phyloP scores from a whole-genome alignment of 2,888 invertebrate genomes.

The Drosophila setosimentum region DNA sequence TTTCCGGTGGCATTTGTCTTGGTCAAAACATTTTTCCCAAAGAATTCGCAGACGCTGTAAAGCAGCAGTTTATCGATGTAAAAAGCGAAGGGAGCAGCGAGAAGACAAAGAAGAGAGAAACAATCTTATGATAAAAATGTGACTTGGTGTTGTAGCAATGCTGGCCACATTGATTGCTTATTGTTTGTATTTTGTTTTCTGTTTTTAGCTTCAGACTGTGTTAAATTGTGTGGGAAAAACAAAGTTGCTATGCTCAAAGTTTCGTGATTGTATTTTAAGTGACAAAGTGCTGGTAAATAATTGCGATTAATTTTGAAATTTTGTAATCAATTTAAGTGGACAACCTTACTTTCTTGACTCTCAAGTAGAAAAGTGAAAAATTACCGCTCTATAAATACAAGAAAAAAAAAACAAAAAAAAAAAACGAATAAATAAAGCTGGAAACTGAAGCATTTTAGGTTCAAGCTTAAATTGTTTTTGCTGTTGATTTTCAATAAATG shows the following conservation, averaged over 20 bases:
- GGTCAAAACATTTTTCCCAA: constrained; percentile 45
- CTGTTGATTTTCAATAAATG: not conserved
- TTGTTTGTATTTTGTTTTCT: not conserved
- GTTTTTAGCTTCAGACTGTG: not conserved
- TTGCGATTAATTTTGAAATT: constrained; percentile 38
- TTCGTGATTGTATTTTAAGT: constrained; percentile 25
- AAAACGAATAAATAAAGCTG: not conserved
- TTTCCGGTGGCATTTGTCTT: constrained; percentile 22
- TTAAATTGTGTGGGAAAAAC: constrained; percentile 17
- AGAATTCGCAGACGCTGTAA: constrained; percentile 8
- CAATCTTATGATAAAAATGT: constrained; percentile 33
- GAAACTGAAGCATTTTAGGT: not conserved
- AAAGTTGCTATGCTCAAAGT: constrained; percentile 48
- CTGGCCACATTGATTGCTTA: constrained; percentile 22
- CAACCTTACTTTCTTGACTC: constrained; percentile 6
- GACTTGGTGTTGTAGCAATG: constrained; percentile 1
- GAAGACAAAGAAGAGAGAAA: not conserved
- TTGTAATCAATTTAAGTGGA: constrained; percentile 46
- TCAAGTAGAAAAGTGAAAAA: not conserved
- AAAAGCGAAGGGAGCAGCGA: not conserved
- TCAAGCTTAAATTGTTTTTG: not conserved
- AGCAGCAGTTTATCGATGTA: not conserved
- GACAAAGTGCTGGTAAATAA: constrained; percentile 37
- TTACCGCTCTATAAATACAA: not conserved
- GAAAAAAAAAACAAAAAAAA: not conserved